Evolutionary conservation across 1,140 invertebrate species (phyloP).

Genomic region (Pantala flavescens): DNA sequence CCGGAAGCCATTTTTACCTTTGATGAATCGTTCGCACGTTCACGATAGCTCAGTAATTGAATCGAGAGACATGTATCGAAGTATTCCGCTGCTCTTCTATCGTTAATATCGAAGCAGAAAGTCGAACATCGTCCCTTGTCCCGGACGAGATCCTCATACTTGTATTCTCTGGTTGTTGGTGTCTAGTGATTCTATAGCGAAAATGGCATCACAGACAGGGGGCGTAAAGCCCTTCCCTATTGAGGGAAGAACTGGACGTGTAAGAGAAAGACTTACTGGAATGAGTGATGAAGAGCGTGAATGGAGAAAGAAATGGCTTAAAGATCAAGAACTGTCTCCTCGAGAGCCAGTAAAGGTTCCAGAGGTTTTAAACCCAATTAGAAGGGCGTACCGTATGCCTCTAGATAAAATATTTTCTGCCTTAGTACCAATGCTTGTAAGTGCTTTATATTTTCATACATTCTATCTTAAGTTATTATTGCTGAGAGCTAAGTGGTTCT

Average conservation of each 20-base stretch:
- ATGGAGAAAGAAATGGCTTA: slow-evolving; percentile 70
- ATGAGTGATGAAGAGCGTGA: slow-evolving; percentile 74
- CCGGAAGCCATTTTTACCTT: slow-evolving; percentile 21
- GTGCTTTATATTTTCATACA: slow-evolving; percentile 23
- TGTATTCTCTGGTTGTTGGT: no score
- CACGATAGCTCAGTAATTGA: no score
- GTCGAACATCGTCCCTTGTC: no score
- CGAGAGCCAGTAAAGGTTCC: slow-evolving; percentile 61
- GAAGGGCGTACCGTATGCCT: slow-evolving; percentile 60
- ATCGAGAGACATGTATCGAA: no score
- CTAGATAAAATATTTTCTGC: slow-evolving; percentile 45
- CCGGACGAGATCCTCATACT: no score
- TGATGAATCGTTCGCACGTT: no score
- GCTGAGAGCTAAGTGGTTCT: slow-evolving; percentile 19
- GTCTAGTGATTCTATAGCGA: neutral
- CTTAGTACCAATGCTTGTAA: slow-evolving; percentile 51
- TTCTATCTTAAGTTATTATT: slow-evolving; percentile 32
- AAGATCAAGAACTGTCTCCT: slow-evolving; percentile 63
- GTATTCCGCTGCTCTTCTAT: no score
- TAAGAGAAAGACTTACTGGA: slow-evolving; percentile 65
- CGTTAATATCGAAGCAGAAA: no score
- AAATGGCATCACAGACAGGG: slow-evolving; percentile 38
- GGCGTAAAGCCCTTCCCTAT: slow-evolving; percentile 61
- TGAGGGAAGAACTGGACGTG: slow-evolving; percentile 54
- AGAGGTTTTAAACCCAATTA: slow-evolving; percentile 63